phyloP scores from a whole-genome alignment of 2,113 vertebrate species.

The Grammomys dolichurus region DNA sequence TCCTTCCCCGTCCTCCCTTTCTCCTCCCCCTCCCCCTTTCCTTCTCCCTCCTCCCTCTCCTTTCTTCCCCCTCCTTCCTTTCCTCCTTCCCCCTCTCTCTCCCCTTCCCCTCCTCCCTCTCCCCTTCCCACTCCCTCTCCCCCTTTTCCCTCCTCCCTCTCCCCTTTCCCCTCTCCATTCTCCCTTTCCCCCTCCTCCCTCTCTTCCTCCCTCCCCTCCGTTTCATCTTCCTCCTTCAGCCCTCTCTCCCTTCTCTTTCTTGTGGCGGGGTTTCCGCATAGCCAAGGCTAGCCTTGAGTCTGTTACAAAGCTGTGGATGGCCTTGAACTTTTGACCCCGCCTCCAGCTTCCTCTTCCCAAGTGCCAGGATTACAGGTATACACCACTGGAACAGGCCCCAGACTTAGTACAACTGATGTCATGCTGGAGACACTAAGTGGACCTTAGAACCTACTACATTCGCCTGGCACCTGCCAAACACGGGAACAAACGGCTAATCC shows the following conservation, averaged over 20 bases:
- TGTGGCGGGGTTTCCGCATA: neutral
- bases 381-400: neutral
- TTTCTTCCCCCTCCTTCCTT: accelerated
- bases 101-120: neutral
- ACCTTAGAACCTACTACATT: neutral
- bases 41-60: neutral
- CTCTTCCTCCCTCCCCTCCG: neutral
- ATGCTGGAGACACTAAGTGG: neutral
- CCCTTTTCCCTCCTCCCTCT: neutral
- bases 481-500: neutral
- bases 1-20: neutral
- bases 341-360: neutral
- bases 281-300: neutral
- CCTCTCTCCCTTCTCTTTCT: neutral
- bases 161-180: too few relatives aligned
- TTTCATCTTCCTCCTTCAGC: neutral
- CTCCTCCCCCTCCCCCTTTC: accelerated
- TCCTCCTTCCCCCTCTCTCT: too few relatives aligned
- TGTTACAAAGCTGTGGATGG: neutral
- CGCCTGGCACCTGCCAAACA: neutral
- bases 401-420: neutral
- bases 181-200: too few relatives aligned
- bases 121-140: accelerated
- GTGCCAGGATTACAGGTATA: neutral
- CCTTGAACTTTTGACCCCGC: neutral